Conservation (phyloP, 2,797 vertebrate genomes). For the Silurus aristotelis region DNA sequence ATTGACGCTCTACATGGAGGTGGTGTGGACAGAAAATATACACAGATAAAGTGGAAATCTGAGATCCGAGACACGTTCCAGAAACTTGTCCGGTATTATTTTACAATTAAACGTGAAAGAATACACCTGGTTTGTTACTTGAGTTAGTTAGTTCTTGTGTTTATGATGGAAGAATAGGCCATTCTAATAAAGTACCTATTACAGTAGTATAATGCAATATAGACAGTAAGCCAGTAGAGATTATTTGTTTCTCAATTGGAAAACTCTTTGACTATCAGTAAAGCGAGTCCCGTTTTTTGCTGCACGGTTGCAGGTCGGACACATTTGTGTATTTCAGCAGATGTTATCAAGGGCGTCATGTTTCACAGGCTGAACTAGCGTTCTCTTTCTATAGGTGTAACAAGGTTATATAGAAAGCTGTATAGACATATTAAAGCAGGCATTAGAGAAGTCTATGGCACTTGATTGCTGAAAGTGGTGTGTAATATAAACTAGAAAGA, state of each 20-base stretch:
- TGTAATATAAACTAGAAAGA: conserved; percentile 19
- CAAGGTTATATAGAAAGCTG: conserved; percentile 9
- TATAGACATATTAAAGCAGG: conserved; percentile 1
- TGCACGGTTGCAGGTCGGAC: not conserved
- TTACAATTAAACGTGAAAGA: not conserved
- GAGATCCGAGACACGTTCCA: not conserved
- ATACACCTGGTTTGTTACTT: not conserved
- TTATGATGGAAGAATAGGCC: not conserved
- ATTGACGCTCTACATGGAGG: not conserved
- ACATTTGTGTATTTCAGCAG: not conserved
- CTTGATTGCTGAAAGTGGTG: conserved; percentile 1
- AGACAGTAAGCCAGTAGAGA: too few relatives aligned
- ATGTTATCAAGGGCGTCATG: conserved; percentile 2
- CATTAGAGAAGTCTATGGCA: conserved; percentile 8
- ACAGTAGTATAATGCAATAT: not conserved
- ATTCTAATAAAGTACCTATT: not conserved
- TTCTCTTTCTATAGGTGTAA: conserved; percentile 23
- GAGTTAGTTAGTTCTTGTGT: not conserved
- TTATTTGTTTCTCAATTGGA: not conserved
- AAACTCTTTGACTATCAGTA: not conserved
- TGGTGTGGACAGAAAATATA: not conserved
- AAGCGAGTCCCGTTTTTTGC: not conserved
- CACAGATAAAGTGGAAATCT: not conserved
- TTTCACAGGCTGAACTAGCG: not conserved
- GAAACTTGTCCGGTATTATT: not conserved